These are phyloP conservation scores for Tenthredo amoena DNA, from an alignment of 2,888 invertebrate genomes.

Conservation along the genomic window DNA sequence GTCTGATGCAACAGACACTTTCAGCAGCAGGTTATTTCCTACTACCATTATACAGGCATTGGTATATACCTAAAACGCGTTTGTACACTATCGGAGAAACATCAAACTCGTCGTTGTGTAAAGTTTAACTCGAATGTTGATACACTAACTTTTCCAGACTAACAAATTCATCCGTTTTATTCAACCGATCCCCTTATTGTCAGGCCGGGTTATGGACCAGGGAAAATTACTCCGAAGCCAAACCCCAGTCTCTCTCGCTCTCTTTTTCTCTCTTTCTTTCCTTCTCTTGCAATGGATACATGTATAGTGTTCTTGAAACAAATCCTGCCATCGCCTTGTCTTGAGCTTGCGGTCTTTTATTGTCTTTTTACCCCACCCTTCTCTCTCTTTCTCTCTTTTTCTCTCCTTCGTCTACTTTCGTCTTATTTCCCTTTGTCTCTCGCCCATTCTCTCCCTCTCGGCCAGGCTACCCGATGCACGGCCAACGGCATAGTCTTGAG, in stretches of 20 bases:
- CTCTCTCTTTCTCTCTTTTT: background rate
- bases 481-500: background rate
- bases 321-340: slow-evolving; percentile 31
- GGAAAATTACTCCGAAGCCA: slow-evolving; percentile 16
- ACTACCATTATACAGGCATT: too few relatives aligned
- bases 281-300: background rate
- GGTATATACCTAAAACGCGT: background rate
- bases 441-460: slow-evolving; percentile 6
- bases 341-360: slow-evolving; percentile 25
- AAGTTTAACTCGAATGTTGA: background rate
- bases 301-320: slow-evolving; percentile 21
- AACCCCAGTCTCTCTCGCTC: background rate
- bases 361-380: slow-evolving; percentile 23
- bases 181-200: slow-evolving; percentile 14
- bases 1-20: background rate
- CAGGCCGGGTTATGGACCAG: slow-evolving; percentile 24
- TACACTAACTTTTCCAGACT: background rate
- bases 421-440: slow-evolving; percentile 39
- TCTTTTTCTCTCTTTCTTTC: background rate
- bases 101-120: background rate
- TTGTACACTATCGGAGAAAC: background rate
- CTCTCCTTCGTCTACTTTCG: slow-evolving; percentile 26
- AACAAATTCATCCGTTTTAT: slow-evolving; percentile 7
- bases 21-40: background rate
- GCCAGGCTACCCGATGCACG: background rate